Conservation (phyloP, 2,888 invertebrate species). For the Drosophila picticornis region DNA sequence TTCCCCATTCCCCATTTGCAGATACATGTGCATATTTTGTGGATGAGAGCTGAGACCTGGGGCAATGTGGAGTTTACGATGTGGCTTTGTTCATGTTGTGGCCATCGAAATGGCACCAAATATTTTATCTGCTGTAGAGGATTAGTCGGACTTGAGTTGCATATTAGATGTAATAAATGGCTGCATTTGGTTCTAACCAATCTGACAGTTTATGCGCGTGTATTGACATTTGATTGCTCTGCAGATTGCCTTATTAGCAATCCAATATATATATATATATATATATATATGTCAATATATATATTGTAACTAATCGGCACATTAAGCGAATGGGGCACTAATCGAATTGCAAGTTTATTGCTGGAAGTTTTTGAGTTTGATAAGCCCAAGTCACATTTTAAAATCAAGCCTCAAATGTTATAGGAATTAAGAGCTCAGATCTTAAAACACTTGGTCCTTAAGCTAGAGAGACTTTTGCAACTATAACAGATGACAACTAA, state of each 20-base stretch:
- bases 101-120: constrained; percentile 72
- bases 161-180: constrained; percentile 76
- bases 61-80: constrained; percentile 59
- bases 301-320: constrained; percentile 34
- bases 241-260: constrained; percentile 72
- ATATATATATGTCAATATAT: not conserved
- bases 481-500: not conserved
- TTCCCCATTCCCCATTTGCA: not conserved
- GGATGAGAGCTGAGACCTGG: not conserved
- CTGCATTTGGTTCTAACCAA: constrained; percentile 53
- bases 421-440: not conserved
- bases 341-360: not conserved
- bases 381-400: not conserved
- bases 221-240: constrained; percentile 77
- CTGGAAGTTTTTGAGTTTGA: not conserved
- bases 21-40: constrained; percentile 4
- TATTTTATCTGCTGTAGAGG: constrained; percentile 71
- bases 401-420: not conserved
- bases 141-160: constrained; percentile 62
- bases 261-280: not conserved
- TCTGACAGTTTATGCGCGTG: constrained; percentile 62
- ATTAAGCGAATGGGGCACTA: constrained; percentile 25
- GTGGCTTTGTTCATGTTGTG: constrained; percentile 75
- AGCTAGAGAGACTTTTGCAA: not conserved
- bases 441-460: not conserved